These are phyloP conservation scores for Rhinoptilus africanus DNA, from an alignment of 2,113 vertebrate species.

Conservation along the genomic window DNA sequence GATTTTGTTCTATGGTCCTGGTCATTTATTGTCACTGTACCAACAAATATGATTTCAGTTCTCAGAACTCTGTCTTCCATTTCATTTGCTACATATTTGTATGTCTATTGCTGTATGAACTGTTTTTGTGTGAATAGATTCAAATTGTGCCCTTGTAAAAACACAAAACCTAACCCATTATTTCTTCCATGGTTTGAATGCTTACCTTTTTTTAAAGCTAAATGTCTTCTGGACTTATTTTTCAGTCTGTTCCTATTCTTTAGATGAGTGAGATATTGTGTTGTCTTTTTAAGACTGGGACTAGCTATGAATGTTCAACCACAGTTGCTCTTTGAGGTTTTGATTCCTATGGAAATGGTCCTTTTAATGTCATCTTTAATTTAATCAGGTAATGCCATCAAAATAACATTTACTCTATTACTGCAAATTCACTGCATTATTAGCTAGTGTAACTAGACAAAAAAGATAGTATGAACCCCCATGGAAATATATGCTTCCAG, in stretches of 20 bases:
- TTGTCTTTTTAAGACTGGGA: constrained; percentile 18
- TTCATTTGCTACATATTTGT: not conserved
- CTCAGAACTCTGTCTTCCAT: not conserved
- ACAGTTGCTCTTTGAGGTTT: constrained; percentile 59
- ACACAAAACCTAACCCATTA: not conserved
- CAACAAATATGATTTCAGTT: constrained; percentile 27
- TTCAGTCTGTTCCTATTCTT: constrained; percentile 30
- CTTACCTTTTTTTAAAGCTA: not conserved
- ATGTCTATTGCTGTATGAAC: not conserved
- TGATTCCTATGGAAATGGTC: constrained; percentile 68
- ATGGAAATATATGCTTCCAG: constrained; percentile 76
- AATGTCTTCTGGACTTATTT: constrained; percentile 3
- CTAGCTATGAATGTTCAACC: constrained; percentile 40
- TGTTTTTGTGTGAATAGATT: not conserved
- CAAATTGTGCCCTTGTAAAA: not conserved
- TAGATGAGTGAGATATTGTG: constrained; percentile 1
- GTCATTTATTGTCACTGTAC: not conserved
- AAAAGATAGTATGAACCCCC: constrained; percentile 71
- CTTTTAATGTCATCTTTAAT: constrained; percentile 80
- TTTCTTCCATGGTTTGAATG: not conserved
- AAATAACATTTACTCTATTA: constrained; percentile 79
- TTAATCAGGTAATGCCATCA: constrained; percentile 77
- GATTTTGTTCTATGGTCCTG: not conserved
- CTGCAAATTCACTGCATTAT: constrained; percentile 81
- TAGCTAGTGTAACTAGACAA: constrained; percentile 74